Percentiles rank a stretch among this genome's conserved stretches.
These are phyloP conservation scores for Saimiri boliviensis DNA, from an alignment of 2,113 vertebrate species.

Conservation along the genomic window DNA sequence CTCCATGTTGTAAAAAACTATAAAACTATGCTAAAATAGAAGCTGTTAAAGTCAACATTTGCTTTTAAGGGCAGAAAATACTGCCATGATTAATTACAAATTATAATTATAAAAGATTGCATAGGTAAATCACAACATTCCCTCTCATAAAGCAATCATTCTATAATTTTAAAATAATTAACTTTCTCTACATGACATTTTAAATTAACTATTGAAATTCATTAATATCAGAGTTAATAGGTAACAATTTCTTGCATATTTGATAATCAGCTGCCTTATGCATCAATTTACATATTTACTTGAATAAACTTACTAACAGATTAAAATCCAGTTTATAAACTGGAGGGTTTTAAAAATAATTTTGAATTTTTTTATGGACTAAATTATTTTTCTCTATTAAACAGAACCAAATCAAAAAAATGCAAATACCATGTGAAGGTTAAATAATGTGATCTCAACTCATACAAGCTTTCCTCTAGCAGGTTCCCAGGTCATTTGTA, in stretches of 20 bases:
- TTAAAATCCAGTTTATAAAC: conserved; percentile 49
- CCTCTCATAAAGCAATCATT: conserved; percentile 65
- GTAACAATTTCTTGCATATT: conserved; percentile 22
- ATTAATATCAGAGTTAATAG: conserved; percentile 16
- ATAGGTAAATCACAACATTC: conserved; percentile 74
- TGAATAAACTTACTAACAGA: not conserved
- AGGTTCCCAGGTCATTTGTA: not conserved
- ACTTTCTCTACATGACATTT: conserved; percentile 61
- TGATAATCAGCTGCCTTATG: conserved; percentile 7
- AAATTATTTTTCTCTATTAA: conserved; percentile 39
- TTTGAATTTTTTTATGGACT: conserved; percentile 15
- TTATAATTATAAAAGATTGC: conserved; percentile 50
- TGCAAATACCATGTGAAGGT: conserved; percentile 6
- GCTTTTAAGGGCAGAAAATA: conserved; percentile 64
- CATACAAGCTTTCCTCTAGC: not conserved
- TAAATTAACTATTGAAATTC: conserved; percentile 53
- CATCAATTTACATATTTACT: not conserved
- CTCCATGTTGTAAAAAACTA: conserved; percentile 66
- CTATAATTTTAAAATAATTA: conserved; percentile 66
- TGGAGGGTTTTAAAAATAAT: not conserved
- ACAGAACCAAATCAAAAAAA: not conserved
- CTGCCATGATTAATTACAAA: conserved; percentile 66
- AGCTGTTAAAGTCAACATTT: conserved; percentile 47
- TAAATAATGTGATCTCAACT: not conserved
- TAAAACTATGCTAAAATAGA: conserved; percentile 65